A percentile compares a stretch with the other conserved stretches of the same genome.
phyloP scores from a whole-genome alignment of 2,113 vertebrate genomes.

The Hippocampus guttulatus region DNA sequence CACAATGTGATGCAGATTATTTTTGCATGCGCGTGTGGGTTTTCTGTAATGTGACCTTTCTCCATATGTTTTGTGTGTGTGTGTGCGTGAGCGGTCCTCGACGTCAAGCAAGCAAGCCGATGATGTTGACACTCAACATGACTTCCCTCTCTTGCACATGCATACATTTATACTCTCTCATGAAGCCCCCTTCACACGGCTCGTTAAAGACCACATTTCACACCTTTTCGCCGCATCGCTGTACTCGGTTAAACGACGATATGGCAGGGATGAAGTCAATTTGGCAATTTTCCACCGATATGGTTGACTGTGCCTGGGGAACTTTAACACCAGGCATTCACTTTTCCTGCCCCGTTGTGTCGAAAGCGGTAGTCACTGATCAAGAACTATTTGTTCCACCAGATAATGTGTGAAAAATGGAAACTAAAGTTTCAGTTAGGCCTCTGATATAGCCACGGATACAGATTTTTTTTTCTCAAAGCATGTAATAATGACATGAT shows the following conservation, averaged over 20 bases:
- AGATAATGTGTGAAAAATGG: not conserved
- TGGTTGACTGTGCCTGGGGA: not conserved
- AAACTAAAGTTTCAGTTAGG: no score
- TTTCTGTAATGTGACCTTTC: slow-evolving; percentile 53
- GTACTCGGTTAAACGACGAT: not conserved
- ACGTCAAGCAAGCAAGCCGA: slow-evolving; percentile 5
- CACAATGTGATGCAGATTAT: slow-evolving; percentile 1
- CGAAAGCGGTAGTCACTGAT: not conserved
- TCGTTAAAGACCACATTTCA: not conserved
- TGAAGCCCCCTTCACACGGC: not conserved
- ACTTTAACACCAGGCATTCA: not conserved
- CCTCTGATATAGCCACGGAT: no score
- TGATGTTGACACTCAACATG: not conserved
- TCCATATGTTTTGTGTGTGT: slow-evolving; percentile 43
- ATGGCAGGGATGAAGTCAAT: not conserved
- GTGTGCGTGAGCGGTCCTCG: not conserved
- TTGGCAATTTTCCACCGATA: not conserved
- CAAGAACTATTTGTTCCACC: not conserved
- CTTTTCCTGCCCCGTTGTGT: not conserved
- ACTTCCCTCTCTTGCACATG: not conserved
- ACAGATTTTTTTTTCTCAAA: no score
- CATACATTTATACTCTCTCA: slow-evolving; percentile 3
- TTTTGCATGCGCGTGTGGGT: slow-evolving; percentile 20
- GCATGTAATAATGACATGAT: no score
- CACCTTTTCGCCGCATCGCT: not conserved